Percentiles rank a stretch among this genome's conserved stretches.
Evolutionary conservation across 2,113 vertebrate genomes (phyloP).

Genomic region (Sporophila hypoxantha): DNA sequence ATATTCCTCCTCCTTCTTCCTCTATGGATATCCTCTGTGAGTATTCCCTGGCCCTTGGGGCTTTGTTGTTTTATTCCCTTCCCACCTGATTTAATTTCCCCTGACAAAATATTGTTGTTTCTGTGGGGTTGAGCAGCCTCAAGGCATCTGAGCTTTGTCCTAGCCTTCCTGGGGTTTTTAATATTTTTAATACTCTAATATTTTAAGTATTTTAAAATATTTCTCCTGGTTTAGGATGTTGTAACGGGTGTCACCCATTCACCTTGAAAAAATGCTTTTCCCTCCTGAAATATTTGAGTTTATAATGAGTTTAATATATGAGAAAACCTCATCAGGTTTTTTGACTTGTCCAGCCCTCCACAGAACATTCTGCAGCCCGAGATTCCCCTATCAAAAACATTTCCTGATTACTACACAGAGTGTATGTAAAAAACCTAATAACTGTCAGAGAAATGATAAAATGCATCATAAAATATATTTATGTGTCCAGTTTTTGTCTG

Average conservation of each 20-base stretch:
- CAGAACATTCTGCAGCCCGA: background rate
- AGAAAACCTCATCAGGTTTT: too few species aligned
- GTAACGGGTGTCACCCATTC: background rate
- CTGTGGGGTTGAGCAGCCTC: background rate
- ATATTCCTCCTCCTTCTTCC: conserved; percentile 91
- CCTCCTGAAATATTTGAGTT: background rate
- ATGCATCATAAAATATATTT: background rate
- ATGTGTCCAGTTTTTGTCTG: too few species aligned
- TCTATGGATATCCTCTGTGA: conserved; percentile 92
- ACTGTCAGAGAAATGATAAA: background rate
- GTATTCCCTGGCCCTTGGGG: conserved; percentile 45
- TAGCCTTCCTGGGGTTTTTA: background rate
- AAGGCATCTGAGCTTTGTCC: background rate
- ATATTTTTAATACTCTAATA: too few species aligned
- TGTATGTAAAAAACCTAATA: background rate
- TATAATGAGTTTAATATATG: too few species aligned
- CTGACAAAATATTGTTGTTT: background rate
- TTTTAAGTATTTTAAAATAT: too few species aligned
- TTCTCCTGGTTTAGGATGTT: background rate
- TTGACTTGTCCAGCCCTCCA: background rate
- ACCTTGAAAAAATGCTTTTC: accelerated
- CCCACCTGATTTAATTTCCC: background rate
- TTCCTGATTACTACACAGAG: background rate
- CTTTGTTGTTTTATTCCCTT: background rate
- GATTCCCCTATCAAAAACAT: background rate